Percentiles rank a stretch among this genome's conserved stretches.
Evolutionary conservation across 2,113 vertebrate genomes (phyloP).

Genomic region (Peucedramus taeniatus): DNA sequence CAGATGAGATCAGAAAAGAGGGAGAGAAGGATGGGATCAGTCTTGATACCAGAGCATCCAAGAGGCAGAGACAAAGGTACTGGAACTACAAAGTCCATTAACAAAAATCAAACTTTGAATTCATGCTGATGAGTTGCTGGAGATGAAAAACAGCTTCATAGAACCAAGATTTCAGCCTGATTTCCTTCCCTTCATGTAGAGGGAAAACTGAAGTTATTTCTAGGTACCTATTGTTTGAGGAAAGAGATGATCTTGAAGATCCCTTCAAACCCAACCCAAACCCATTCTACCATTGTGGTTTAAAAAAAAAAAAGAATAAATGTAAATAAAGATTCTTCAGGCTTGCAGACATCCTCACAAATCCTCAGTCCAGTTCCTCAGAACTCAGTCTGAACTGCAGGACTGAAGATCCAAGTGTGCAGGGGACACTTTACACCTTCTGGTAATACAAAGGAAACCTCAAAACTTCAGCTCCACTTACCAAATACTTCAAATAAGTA

Average conservation of each 20-base stretch:
- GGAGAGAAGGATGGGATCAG: neutral
- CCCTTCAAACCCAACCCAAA: neutral
- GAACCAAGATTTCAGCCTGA: neutral
- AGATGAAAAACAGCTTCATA: neutral
- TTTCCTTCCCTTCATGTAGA: neutral
- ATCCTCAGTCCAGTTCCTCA: neutral
- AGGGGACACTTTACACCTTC: neutral
- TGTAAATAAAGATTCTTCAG: neutral
- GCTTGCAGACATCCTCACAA: neutral
- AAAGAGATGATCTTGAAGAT: neutral
- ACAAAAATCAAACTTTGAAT: neutral
- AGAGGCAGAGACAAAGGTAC: neutral
- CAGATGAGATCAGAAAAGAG: neutral
- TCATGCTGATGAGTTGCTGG: neutral
- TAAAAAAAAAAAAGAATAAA: neutral
- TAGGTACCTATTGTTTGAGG: neutral
- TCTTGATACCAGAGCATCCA: neutral
- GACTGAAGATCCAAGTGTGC: neutral
- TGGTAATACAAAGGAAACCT: neutral
- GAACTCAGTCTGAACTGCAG: neutral
- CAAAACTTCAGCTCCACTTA: neutral
- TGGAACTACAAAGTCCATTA: neutral
- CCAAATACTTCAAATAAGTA: neutral
- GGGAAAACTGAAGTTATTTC: neutral
- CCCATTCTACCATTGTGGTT: accelerated